Percentiles rank a stretch among this genome's conserved stretches.
Conservation (phyloP, 2,888 invertebrate species). For the Campopleginae sp. region DNA sequence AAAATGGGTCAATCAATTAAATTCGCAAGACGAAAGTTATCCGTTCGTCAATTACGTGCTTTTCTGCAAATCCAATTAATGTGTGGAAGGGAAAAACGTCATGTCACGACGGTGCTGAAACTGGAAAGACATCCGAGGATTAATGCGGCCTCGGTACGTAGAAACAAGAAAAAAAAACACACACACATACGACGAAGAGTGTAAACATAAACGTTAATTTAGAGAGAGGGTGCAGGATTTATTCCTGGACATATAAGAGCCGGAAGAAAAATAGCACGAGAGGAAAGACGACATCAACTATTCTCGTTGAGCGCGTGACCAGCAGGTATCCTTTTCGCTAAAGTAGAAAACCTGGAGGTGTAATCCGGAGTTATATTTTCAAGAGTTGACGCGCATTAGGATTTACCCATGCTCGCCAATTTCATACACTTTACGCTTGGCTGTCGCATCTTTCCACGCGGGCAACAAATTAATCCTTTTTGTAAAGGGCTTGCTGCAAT, state of each 20-base stretch:
- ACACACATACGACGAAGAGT: constrained; percentile 25
- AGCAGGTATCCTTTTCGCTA: constrained; percentile 27
- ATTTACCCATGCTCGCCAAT: constrained; percentile 69
- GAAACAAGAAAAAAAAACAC: neutral
- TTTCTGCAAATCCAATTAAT: constrained; percentile 8
- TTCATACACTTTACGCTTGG: constrained; percentile 49
- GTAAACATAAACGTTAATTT: constrained; percentile 39
- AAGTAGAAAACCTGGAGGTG: constrained; percentile 62
- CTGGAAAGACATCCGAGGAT: neutral
- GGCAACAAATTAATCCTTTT: constrained; percentile 48
- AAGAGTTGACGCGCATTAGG: constrained; percentile 59
- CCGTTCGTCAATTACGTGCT: neutral
- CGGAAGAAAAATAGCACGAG: constrained; percentile 5
- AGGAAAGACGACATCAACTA: constrained; percentile 38
- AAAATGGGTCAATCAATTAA: neutral
- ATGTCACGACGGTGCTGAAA: neutral
- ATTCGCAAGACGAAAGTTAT: neutral
- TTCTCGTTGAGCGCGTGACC: constrained; percentile 43
- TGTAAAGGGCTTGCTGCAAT: constrained; percentile 38
- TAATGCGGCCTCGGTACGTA: neutral
- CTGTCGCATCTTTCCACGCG: constrained; percentile 29
- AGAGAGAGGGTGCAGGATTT: constrained; percentile 45
- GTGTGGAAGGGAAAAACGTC: neutral
- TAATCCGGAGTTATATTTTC: constrained; percentile 70
- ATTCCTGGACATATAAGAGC: constrained; percentile 32